Evolutionary conservation across 2,888 invertebrate genomes (phyloP).

Genomic region (Andricus curvator): DNA sequence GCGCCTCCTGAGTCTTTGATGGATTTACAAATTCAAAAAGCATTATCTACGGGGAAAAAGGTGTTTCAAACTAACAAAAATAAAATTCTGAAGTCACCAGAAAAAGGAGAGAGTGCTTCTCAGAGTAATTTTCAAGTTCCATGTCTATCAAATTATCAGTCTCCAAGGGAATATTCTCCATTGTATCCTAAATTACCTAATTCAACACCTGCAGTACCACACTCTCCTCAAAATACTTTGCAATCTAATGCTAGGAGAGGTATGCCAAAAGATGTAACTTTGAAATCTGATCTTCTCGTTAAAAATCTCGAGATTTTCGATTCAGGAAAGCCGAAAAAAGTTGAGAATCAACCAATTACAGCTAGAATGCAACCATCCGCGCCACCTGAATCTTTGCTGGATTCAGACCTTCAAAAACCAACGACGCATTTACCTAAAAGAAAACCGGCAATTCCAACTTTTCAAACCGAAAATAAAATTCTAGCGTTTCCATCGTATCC

Average conservation of each 20-base stretch:
- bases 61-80: too few relatives aligned
- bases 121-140: not conserved
- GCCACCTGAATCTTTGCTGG: not conserved
- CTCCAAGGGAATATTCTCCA: not conserved
- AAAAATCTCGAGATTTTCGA: not conserved
- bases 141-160: not conserved
- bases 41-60: too few relatives aligned
- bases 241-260: not conserved
- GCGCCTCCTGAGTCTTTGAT: too few relatives aligned
- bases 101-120: not conserved
- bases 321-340: not conserved
- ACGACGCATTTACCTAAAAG: not conserved
- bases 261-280: not conserved
- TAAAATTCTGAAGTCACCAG: too few relatives aligned
- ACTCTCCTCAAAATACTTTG: not conserved
- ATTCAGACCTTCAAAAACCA: not conserved
- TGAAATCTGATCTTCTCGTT: not conserved
- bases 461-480: not conserved
- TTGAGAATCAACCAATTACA: not conserved
- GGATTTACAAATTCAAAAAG: too few relatives aligned
- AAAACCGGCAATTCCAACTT: not conserved
- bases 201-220: not conserved
- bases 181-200: slow-evolving; percentile 1
- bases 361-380: not conserved
- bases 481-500: not conserved